Evolutionary conservation across 2,113 vertebrate species (phyloP), one percentile per base, ranked within the genome.

Genomic region (Glareola pratincola): DNA sequence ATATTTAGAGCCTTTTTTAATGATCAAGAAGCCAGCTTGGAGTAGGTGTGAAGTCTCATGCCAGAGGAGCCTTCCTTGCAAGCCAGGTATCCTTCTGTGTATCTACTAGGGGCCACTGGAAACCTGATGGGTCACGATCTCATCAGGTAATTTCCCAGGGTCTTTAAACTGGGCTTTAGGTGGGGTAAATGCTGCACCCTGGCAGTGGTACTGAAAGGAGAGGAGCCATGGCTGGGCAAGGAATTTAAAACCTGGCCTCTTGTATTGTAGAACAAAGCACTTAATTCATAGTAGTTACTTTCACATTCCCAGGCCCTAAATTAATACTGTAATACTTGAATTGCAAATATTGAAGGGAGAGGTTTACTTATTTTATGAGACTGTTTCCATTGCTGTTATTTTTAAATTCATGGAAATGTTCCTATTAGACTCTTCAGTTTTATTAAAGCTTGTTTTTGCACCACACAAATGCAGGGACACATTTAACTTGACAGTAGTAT

Each of bases 371-470:
- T 83, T 93, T 96, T 92, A 95, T 81, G 91, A 84, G 73, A 77
- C 60, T 92, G 45, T 95, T 96, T 95, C 94, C 79, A 59, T 59
- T 94, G 85, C 79, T 93, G 64, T 89, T 95, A 43, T 89, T 96
- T 96, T 96, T 78, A 86, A 93, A 87, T 92, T 92, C 72, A 72
- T 94, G 56, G 76, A 95, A 93, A 92, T 89, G 82, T 89, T 94
- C 76, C 68, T 96, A 48, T 88, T 93, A 90, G 72, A 80, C 57
- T 89, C 81, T 88, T 97, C 64, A 92, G 78, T 95, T 93, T 94
- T 94, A 92, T 84, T 90, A 77, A 77, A 88, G 60, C 64, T 94
- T 93, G 88, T 5, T 94, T 93, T 93, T 94, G 60, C 60, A 86
- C 88, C 60, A 75, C 90, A 79, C 68, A 86, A 93, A 85, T 79